Base-by-base conservation (phyloP, 2,113 vertebrate species). In the Strix uralensis region DNA sequence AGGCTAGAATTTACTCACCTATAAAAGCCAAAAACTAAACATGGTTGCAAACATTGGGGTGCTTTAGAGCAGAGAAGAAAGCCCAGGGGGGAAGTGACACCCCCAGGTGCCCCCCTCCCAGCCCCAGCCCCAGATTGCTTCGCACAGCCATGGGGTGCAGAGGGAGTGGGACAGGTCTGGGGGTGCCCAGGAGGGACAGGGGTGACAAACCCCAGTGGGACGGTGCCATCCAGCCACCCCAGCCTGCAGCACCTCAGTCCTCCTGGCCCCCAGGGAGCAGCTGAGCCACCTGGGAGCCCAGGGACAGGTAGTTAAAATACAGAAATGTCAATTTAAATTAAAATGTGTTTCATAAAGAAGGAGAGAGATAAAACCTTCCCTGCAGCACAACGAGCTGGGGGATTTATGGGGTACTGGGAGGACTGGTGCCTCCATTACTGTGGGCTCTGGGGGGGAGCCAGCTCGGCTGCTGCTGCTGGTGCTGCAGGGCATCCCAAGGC, bases 241-340 rank as follows among this genome's bases (percentile, higher is more conserved):
- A 81, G 29, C 40, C 26, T 0, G 1, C 20, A 55, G 51, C 29
- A 18, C 3, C 12, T 71, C 4, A 3, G 26, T n/a, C 27, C 22
- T 79, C 22, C 29, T 2, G 1, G 38, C 23, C 22, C 36, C 10
- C 0, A 0, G 21, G 7, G 15, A 40, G 20, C 57, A 71, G 19
- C 32, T 1, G 6, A 54, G 49, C 58, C 14, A 6, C n/a, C 17
- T 11, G 7, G 38, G 55, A 93, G 36, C 57, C 61, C 3, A 9
- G 55, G 65, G 26, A 58, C 40, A 72, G 63, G 69, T 49, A 63
- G 61, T 90, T 80, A 93, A 73, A 90, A 80, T 36, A 46, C 27
- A 92, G 77, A 95, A 97, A 91, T 66, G 51, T 61, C 96, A 78
- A 58, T 78, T 94, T 88, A 94, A 96, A 96, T 95, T 91, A 84